Percentiles rank a stretch among this genome's conserved stretches.
Evolutionary conservation across 1,140 invertebrate species (phyloP).

Genomic region (Araneus ventricosus): DNA sequence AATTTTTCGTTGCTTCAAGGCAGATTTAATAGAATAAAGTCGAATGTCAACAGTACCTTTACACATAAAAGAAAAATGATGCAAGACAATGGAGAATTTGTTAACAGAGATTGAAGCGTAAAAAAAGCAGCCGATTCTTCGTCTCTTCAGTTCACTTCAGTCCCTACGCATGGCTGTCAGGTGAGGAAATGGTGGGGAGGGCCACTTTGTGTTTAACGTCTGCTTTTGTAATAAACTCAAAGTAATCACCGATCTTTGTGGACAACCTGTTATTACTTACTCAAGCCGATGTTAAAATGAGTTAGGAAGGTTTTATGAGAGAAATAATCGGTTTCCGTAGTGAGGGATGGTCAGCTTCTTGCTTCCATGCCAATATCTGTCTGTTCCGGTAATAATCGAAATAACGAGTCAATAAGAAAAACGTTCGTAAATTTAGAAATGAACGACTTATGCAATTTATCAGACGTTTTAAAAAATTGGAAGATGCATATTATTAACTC

Average conservation of each 20-base stretch:
- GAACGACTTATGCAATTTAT: too few relatives aligned
- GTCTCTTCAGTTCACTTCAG: neutral
- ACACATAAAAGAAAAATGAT: neutral
- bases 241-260: slow-evolving; percentile 34
- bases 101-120: slow-evolving; percentile 18
- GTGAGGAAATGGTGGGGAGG: slow-evolving; percentile 54
- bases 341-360: neutral
- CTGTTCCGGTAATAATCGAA: neutral
- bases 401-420: slow-evolving; percentile 27
- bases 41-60: neutral
- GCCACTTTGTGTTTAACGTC: slow-evolving; percentile 40
- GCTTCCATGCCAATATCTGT: neutral
- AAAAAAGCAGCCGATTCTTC: slow-evolving; percentile 3
- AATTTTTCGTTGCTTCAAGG: neutral
- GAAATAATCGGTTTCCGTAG: slow-evolving; percentile 31
- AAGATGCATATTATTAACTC: too few relatives aligned
- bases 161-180: neutral
- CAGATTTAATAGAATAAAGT: neutral
- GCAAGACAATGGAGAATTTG: neutral
- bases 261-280: slow-evolving; percentile 62
- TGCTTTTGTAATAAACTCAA: slow-evolving; percentile 66
- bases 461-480: too few relatives aligned
- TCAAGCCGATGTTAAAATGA: slow-evolving; percentile 38
- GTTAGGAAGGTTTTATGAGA: slow-evolving; percentile 28
- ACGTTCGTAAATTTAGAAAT: neutral